Percentiles rank a stretch among this genome's conserved stretches.
Conservation (phyloP, 2,797 vertebrate species). For the Coilia nasus region DNA sequence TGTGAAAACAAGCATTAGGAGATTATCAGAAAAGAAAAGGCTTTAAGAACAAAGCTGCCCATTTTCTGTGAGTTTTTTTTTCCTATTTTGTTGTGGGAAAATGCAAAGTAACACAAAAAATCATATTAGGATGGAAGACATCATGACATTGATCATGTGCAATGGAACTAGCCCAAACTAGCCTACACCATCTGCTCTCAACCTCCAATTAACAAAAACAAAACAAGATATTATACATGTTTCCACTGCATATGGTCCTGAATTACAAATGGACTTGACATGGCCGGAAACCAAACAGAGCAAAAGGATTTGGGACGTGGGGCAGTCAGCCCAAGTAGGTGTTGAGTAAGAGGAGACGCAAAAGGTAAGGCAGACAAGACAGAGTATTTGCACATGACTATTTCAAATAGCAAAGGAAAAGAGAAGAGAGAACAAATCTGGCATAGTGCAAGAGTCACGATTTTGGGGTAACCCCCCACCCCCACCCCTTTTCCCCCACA, state of each 20-base stretch:
- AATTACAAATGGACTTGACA: not conserved
- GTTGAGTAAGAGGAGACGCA: not conserved
- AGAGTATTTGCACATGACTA: constrained; percentile 29
- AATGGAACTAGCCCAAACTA: not conserved
- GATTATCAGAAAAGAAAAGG: not conserved
- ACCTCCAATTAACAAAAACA: not conserved
- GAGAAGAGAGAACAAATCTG: constrained; percentile 42
- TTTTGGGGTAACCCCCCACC: constrained; percentile 35
- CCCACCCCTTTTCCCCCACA: constrained; percentile 27
- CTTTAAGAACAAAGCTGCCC: not conserved
- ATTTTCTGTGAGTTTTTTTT: not conserved
- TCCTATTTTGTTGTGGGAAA: not conserved
- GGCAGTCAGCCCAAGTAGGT: not conserved
- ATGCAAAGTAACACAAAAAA: not conserved
- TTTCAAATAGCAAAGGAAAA: constrained; percentile 33
- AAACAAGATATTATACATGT: not conserved
- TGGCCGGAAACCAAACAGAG: not conserved
- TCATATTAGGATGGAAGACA: constrained; percentile 16
- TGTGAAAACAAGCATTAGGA: not conserved
- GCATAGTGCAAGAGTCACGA: constrained; percentile 57
- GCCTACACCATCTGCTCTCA: not conserved
- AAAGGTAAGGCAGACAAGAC: constrained; percentile 33
- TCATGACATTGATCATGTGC: constrained; percentile 2
- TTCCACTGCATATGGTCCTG: not conserved
- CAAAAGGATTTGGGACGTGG: not conserved